A percentile compares a stretch with the other conserved stretches of the same genome.
Conservation (phyloP, 1,140 invertebrate genomes). For the Diuraphis noxia region DNA sequence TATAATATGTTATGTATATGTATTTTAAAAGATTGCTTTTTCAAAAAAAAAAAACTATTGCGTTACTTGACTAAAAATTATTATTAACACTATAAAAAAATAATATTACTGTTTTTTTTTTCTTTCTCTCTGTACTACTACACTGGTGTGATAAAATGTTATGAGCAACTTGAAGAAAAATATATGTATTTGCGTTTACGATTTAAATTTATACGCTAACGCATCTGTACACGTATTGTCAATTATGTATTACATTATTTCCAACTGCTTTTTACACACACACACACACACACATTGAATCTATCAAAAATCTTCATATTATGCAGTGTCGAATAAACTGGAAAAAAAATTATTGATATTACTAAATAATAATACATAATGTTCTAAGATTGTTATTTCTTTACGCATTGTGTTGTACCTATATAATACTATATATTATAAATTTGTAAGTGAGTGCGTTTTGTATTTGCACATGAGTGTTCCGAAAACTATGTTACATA, state of each 20-base stretch:
- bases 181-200: neutral
- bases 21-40: conserved; percentile 22
- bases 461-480: neutral
- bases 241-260: conserved; percentile 2
- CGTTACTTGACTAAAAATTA: conserved; percentile 10
- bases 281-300: neutral
- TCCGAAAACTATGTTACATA: neutral
- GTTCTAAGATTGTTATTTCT: conserved; percentile 1
- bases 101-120: neutral
- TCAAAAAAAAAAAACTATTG: conserved; percentile 15
- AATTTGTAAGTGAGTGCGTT: neutral
- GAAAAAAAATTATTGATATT: conserved; percentile 1
- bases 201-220: neutral
- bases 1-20: neutral
- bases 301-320: neutral
- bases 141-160: neutral
- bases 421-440: neutral
- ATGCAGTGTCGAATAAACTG: neutral
- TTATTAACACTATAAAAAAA: neutral
- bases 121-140: neutral
- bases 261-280: neutral
- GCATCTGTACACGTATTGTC: conserved; percentile 19
- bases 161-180: neutral
- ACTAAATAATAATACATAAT: neutral
- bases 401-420: neutral